These are phyloP conservation scores for Scaptomyza montana DNA, from an alignment of 1,140 invertebrate species.

Conservation along the genomic window DNA sequence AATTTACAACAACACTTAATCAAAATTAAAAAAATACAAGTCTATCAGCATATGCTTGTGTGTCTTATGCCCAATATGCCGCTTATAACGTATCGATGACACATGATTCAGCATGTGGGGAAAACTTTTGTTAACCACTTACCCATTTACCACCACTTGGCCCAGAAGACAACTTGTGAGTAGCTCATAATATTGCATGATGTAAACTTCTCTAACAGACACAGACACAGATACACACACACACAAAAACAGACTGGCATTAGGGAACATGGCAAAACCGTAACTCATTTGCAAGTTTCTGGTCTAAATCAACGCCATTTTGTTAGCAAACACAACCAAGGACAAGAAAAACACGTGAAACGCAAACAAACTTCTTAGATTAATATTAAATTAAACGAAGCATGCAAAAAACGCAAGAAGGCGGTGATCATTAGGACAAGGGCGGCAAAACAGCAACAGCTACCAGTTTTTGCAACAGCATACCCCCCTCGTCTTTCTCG, in stretches of 20 bases:
- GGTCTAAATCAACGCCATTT: conserved; percentile 32
- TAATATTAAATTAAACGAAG: conserved; percentile 84
- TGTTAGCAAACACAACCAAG: conserved; percentile 27
- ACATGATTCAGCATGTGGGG: neutral
- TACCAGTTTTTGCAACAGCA: neutral
- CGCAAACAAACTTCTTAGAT: conserved; percentile 79
- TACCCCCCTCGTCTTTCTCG: neutral
- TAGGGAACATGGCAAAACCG: conserved; percentile 7
- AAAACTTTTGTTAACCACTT: conserved; percentile 1
- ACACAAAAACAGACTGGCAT: neutral
- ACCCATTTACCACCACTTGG: neutral
- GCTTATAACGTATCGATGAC: neutral
- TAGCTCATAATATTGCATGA: neutral
- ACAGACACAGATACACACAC: neutral
- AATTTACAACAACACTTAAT: no score
- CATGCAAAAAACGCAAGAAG: conserved; percentile 77
- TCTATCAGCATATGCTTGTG: neutral
- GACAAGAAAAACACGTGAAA: conserved; percentile 45
- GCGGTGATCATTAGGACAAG: conserved; percentile 75
- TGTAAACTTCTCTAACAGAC: neutral
- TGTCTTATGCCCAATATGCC: neutral
- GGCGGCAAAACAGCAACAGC: conserved; percentile 34
- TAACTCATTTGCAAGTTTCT: conserved; percentile 39
- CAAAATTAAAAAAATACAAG: no score
- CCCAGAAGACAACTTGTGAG: neutral